These are phyloP conservation scores for Gibbula magus DNA, from an alignment of 2,888 invertebrate genomes.

Conservation along the genomic window DNA sequence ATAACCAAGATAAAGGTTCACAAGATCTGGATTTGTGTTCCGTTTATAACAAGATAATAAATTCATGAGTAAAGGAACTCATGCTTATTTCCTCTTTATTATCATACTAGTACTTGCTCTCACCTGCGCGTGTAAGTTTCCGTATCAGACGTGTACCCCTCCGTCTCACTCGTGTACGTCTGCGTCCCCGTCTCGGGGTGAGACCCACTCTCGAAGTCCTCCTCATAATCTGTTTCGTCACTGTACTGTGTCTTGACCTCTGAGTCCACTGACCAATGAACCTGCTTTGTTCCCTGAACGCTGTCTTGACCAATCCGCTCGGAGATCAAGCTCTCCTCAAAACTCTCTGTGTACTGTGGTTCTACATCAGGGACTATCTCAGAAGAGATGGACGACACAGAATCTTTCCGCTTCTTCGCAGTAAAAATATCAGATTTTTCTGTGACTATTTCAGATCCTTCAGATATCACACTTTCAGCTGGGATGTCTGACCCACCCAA, in stretches of 20 bases:
- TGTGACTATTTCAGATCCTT: conserved; percentile 60
- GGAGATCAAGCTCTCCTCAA: conserved; percentile 56
- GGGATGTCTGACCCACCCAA: conserved; percentile 47
- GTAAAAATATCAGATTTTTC: conserved; percentile 40
- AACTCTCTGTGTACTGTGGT: conserved; percentile 62
- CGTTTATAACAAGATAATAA: too few relatives aligned
- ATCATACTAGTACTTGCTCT: conserved; percentile 4
- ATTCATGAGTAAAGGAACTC: too few relatives aligned
- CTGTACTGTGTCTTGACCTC: conserved; percentile 53
- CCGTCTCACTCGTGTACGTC: conserved; percentile 33
- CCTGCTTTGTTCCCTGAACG: conserved; percentile 20
- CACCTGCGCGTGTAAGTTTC: conserved; percentile 31
- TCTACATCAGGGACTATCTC: conserved; percentile 43
- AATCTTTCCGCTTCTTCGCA: conserved; percentile 39
- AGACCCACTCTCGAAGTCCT: conserved; percentile 56
- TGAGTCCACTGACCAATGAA: conserved; percentile 33
- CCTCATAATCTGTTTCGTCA: conserved; percentile 54
- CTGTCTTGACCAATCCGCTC: conserved; percentile 52
- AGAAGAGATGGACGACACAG: conserved; percentile 49
- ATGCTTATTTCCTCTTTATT: too few relatives aligned
- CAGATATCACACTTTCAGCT: conserved; percentile 49
- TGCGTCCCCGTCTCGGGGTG: conserved; percentile 20
- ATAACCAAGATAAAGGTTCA: too few relatives aligned
- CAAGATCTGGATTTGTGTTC: too few relatives aligned
- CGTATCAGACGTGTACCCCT: conserved; percentile 41